A percentile compares a stretch with the other conserved stretches of the same genome.
These are phyloP conservation scores for Thymelicus lineola DNA, from an alignment of 2,888 invertebrate genomes.

Conservation along the genomic window DNA sequence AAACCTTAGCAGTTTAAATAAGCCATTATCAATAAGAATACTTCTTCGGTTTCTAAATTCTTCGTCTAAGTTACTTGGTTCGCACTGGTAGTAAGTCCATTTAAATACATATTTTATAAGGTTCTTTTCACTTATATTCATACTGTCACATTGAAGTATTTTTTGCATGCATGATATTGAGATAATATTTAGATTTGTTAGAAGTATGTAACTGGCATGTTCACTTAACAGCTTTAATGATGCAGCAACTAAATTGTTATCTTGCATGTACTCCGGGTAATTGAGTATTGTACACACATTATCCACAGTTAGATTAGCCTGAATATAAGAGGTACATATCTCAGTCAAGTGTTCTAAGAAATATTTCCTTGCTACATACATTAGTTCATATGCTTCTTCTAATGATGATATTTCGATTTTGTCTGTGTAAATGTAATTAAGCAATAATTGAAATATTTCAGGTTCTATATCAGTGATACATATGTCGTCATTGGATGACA, in stretches of 20 bases:
- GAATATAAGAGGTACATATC: conserved; percentile 81
- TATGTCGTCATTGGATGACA: conserved; percentile 80
- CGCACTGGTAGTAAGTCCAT: conserved; percentile 84
- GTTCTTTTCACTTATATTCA: conserved; percentile 82
- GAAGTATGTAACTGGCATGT: conserved; percentile 82
- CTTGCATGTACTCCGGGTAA: conserved; percentile 86
- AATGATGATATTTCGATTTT: conserved; percentile 81
- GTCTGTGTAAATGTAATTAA: conserved; percentile 87
- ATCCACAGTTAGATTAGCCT: conserved; percentile 81
- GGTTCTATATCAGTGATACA: conserved; percentile 85
- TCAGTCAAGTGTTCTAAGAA: conserved; percentile 82
- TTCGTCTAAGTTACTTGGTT: conserved; percentile 65
- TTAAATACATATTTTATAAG: conserved; percentile 81
- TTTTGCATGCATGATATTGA: conserved; percentile 76
- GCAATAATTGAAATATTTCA: conserved; percentile 84
- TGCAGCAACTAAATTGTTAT: conserved; percentile 77
- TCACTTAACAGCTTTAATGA: conserved; percentile 84
- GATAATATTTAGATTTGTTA: conserved; percentile 77
- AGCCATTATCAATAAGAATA: conserved; percentile 69
- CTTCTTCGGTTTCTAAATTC: conserved; percentile 74
- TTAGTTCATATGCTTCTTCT: conserved; percentile 86
- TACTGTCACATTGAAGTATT: conserved; percentile 77
- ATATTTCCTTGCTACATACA: conserved; percentile 88
- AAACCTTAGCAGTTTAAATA: conserved; percentile 78
- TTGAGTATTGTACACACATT: conserved; percentile 86